Conservation (phyloP, 1,140 invertebrate species). For the Elymnias hypermnestra region DNA sequence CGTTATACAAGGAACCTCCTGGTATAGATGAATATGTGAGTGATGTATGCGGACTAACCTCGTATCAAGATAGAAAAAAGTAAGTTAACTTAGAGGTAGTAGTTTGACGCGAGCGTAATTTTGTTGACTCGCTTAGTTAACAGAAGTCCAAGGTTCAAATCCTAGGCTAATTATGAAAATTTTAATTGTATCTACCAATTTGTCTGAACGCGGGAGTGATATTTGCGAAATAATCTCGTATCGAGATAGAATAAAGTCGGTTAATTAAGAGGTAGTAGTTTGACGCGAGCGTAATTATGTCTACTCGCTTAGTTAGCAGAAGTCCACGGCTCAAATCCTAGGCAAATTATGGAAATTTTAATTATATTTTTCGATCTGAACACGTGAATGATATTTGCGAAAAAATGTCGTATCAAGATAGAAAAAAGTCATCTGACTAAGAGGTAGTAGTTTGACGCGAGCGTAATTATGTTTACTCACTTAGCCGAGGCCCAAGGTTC, state of each 20-base stretch:
- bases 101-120: not conserved
- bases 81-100: not conserved
- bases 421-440: not conserved
- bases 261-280: no score
- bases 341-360: no score
- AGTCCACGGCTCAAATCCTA: no score
- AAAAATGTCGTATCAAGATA: constrained; percentile 18
- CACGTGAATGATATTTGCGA: constrained; percentile 33
- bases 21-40: constrained; percentile 37
- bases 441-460: no score
- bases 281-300: not conserved
- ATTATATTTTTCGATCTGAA: constrained; percentile 37
- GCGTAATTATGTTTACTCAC: not conserved
- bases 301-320: no score
- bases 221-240: constrained; percentile 26
- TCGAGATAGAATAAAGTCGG: constrained; percentile 6
- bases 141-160: no score
- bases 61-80: constrained; percentile 12
- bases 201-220: constrained; percentile 35
- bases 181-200: constrained; percentile 34
- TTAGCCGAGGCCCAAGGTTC: no score
- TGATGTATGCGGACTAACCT: constrained; percentile 28
- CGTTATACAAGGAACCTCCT: constrained; percentile 45
- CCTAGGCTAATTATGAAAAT: no score
- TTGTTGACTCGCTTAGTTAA: no score